Conservation (phyloP, 30 jellyfish, hydroid and myxozoan species). For the Hydractinia symbiolongicarpus region DNA sequence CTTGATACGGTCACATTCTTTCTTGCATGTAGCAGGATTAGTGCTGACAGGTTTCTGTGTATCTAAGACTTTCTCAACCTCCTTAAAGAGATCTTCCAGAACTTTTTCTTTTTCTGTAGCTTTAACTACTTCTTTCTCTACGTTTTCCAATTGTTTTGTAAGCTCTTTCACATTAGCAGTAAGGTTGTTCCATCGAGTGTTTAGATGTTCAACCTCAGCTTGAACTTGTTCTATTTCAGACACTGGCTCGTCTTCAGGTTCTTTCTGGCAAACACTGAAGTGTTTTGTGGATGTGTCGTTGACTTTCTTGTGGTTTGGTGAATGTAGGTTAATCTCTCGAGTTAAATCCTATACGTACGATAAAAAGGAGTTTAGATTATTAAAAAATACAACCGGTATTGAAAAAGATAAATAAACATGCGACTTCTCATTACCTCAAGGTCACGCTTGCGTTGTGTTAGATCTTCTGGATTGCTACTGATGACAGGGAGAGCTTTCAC, state of each 20-base stretch:
- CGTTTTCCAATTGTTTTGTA: conserved; percentile 44
- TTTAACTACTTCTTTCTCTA: conserved; percentile 50
- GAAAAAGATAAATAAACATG: neutral
- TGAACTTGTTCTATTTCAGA: conserved; percentile 64
- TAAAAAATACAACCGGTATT: neutral
- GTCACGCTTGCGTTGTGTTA: conserved; percentile 53
- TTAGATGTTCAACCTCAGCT: conserved; percentile 46
- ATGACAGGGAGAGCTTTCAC: conserved; percentile 40
- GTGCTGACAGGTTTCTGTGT: conserved; percentile 49
- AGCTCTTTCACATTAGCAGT: conserved; percentile 49
- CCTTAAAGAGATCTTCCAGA: conserved; percentile 53
- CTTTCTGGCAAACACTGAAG: conserved; percentile 51
- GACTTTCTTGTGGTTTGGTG: conserved; percentile 45
- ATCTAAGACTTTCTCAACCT: conserved; percentile 45
- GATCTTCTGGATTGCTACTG: conserved; percentile 50
- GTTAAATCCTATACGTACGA: conserved; percentile 42
- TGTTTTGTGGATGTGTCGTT: conserved; percentile 33
- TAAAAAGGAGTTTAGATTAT: neutral
- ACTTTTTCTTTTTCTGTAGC: conserved; percentile 54
- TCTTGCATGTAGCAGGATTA: conserved; percentile 59
- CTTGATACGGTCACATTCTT: conserved; percentile 41
- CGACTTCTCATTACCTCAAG: conserved; percentile 44
- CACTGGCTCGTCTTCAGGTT: conserved; percentile 69
- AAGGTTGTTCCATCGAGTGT: conserved; percentile 43
- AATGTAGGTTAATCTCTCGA: conserved; percentile 50